phyloP scores from a whole-genome alignment of 2,797 vertebrate genomes.

The Knipowitschia caucasica region DNA sequence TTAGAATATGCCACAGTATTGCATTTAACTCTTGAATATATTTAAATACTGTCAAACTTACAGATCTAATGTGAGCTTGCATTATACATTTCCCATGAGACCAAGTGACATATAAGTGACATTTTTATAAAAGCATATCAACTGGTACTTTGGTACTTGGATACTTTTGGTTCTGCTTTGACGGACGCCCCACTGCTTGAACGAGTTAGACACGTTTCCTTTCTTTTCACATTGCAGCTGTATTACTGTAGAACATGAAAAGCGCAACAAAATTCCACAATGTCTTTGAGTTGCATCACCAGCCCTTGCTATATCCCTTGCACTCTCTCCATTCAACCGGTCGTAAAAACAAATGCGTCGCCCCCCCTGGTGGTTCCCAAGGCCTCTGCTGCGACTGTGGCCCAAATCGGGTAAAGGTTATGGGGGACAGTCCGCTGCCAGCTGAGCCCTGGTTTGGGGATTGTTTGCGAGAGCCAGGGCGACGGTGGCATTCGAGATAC shows the following conservation, averaged over 20 bases:
- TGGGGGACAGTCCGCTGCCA: constrained; percentile 4
- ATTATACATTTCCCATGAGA: no score
- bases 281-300: neutral
- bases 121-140: no score
- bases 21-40: no score
- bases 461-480: constrained; percentile 22
- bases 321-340: constrained; percentile 17
- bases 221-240: neutral
- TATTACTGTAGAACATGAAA: constrained; percentile 3
- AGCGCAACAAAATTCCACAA: neutral
- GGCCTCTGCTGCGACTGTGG: constrained; percentile 23
- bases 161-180: no score
- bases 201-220: neutral
- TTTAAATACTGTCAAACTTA: no score
- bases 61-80: no score
- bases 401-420: constrained; percentile 22
- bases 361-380: neutral
- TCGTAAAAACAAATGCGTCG: constrained; percentile 34
- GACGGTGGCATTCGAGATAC: constrained; percentile 24
- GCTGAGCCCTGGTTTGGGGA: constrained; percentile 29
- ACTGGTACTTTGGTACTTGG: no score
- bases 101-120: no score
- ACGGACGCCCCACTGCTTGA: neutral
- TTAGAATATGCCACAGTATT: no score
- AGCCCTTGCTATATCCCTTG: neutral